A percentile compares a stretch with the other conserved stretches of the same genome.
These are phyloP conservation scores for Aotus griseimembra DNA, from an alignment of 2,797 vertebrate species.

Conservation along the genomic window DNA sequence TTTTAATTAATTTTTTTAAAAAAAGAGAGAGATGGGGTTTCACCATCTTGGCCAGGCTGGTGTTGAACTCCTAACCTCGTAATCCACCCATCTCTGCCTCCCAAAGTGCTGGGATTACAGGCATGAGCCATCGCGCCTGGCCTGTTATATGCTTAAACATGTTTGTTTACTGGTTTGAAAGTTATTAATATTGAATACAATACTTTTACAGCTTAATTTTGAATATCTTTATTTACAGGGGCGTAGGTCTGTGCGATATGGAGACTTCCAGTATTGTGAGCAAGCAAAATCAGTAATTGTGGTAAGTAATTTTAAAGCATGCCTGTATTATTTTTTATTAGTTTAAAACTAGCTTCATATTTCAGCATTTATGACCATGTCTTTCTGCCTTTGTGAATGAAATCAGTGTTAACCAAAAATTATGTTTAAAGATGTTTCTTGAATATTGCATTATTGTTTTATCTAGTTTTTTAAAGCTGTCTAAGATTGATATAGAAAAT, in stretches of 20 bases:
- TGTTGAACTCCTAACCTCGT: too few relatives aligned
- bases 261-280: constrained; percentile 96
- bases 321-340: neutral
- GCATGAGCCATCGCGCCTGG: too few relatives aligned
- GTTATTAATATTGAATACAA: neutral
- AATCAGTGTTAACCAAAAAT: neutral
- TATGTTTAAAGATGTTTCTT: neutral
- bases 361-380: constrained; percentile 12
- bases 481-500: constrained; percentile 19
- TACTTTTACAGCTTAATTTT: constrained; percentile 25
- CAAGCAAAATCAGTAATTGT: constrained; percentile 97
- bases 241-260: constrained; percentile 95
- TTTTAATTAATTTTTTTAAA: too few relatives aligned
- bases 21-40: too few relatives aligned
- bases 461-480: neutral
- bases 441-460: constrained; percentile 20
- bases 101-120: too few relatives aligned
- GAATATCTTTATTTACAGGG: constrained; percentile 86
- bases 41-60: too few relatives aligned
- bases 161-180: neutral
- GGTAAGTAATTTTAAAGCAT: constrained; percentile 86
- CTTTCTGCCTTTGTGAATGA: constrained; percentile 16
- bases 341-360: neutral
- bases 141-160: neutral
- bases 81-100: too few relatives aligned